These are phyloP conservation scores for Dicyrtomina minuta DNA, from an alignment of 2,888 invertebrate genomes.

Conservation along the genomic window DNA sequence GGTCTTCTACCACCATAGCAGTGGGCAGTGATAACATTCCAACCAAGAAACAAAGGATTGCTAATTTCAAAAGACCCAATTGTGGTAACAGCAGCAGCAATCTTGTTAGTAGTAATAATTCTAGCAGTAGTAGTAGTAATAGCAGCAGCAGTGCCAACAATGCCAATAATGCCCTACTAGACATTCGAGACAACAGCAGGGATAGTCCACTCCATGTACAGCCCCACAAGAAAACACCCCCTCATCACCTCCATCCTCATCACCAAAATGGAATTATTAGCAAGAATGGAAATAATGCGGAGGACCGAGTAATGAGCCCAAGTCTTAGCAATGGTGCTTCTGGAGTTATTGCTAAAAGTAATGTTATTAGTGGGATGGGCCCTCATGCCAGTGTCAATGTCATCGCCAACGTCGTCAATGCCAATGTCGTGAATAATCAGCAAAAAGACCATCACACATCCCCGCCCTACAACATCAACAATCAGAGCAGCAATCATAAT, in stretches of 20 bases:
- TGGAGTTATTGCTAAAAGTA: too few species aligned
- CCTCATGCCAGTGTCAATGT: conserved; percentile 17
- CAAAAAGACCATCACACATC: conserved; percentile 19
- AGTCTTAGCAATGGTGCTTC: conserved; percentile 13
- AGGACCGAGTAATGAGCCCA: too few species aligned
- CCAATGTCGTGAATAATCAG: background rate
- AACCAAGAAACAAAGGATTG: conserved; percentile 81
- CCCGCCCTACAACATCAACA: conserved; percentile 16
- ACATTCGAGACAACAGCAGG: conserved; percentile 30
- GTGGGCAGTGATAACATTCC: conserved; percentile 59
- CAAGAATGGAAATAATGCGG: conserved; percentile 40
- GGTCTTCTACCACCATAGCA: background rate
- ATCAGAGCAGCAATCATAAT: conserved; percentile 7
- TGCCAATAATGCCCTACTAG: conserved; percentile 30
- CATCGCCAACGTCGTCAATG: background rate
- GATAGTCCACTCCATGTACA: too few species aligned
- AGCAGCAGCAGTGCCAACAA: conserved; percentile 22
- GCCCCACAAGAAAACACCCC: conserved; percentile 19
- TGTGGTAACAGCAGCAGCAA: conserved; percentile 34
- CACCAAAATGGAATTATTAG: conserved; percentile 30
- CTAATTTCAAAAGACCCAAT: conserved; percentile 72
- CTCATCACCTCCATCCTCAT: conserved; percentile 26
- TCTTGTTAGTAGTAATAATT: conserved; percentile 24
- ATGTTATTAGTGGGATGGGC: conserved; percentile 21
- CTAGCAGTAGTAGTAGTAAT: conserved; percentile 15